These are phyloP conservation scores for Coptodon rendalli DNA, from an alignment of 2,113 vertebrate genomes.

Conservation along the genomic window DNA sequence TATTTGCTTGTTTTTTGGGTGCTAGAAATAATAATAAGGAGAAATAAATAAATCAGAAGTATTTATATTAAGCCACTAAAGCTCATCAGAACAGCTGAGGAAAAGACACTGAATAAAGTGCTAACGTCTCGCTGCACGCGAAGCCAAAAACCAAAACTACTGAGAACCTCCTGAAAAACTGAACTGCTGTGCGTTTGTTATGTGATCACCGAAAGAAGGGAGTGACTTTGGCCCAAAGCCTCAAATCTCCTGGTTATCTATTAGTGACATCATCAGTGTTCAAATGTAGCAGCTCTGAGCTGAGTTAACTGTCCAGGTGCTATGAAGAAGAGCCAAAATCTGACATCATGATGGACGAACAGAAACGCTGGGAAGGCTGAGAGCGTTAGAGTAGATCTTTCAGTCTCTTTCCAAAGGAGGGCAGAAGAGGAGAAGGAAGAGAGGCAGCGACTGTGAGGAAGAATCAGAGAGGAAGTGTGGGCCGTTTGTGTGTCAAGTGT, in stretches of 20 bases:
- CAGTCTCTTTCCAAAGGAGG: slow-evolving; percentile 70
- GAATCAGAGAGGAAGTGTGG: slow-evolving; percentile 8
- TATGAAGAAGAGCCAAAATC: background rate
- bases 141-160: background rate
- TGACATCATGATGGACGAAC: background rate
- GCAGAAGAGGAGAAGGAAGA: slow-evolving; percentile 77
- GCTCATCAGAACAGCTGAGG: background rate
- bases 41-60: background rate
- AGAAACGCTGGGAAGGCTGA: background rate
- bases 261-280: background rate
- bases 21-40: background rate
- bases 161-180: background rate
- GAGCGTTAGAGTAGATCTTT: slow-evolving; percentile 25
- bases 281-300: background rate
- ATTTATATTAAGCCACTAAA: background rate
- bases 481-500: background rate
- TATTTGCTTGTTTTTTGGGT: background rate
- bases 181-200: background rate
- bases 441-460: background rate
- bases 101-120: background rate
- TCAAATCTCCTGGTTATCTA: background rate
- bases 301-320: background rate
- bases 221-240: background rate
- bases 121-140: background rate
- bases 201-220: background rate